phyloP scores from a whole-genome alignment of 64 coral and sea anemone genomes.

The Montipora sp. region DNA sequence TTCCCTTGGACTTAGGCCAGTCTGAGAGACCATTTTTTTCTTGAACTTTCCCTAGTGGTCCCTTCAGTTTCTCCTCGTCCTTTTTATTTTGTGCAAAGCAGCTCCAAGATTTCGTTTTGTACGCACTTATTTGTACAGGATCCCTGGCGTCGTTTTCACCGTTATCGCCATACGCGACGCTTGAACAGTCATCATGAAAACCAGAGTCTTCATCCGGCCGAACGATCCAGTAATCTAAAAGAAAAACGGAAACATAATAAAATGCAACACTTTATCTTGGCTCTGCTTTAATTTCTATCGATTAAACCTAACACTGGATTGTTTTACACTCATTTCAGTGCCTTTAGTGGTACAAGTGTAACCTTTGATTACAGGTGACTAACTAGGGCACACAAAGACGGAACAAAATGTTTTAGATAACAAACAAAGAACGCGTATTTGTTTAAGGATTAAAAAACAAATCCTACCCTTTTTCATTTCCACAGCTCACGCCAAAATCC shows the following conservation, averaged over 20 bases:
- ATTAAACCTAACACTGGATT: background rate
- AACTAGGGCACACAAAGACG: background rate
- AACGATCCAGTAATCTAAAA: slow-evolving; percentile 19
- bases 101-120: slow-evolving; percentile 12
- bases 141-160: background rate
- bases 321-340: background rate
- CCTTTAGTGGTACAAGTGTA: background rate
- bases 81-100: background rate
- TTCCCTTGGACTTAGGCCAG: background rate
- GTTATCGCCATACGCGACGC: slow-evolving; percentile 2
- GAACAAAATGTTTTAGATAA: background rate
- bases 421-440: background rate
- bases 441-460: background rate
- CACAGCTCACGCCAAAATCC: background rate
- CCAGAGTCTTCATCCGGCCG: slow-evolving; percentile 36
- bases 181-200: slow-evolving; percentile 31
- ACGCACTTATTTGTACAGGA: background rate
- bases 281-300: background rate
- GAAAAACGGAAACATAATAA: background rate
- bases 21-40: slow-evolving; percentile 6
- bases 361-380: background rate
- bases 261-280: background rate
- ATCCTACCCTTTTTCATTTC: slow-evolving; percentile 19
- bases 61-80: background rate
- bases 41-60: background rate